phyloP scores from a whole-genome alignment of 2,797 vertebrate genomes.

The Sorex maritimensis region DNA sequence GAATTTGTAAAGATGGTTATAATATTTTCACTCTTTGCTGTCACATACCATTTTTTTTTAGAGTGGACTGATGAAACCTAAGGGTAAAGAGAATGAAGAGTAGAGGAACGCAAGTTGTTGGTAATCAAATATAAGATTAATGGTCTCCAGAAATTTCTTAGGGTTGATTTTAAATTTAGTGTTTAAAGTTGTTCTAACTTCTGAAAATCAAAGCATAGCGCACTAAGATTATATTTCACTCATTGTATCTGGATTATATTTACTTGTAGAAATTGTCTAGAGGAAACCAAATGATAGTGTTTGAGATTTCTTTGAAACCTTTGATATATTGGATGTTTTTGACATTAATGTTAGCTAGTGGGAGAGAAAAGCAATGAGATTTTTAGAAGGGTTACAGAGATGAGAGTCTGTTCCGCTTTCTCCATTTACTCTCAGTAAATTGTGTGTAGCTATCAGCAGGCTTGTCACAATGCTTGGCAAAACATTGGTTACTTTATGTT shows the following conservation, averaged over 20 bases:
- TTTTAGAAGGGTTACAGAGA: neutral
- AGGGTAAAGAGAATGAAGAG: neutral
- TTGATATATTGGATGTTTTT: slow-evolving; percentile 68
- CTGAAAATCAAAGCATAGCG: slow-evolving; percentile 42
- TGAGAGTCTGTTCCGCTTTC: slow-evolving; percentile 10
- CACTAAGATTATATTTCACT: slow-evolving; percentile 27
- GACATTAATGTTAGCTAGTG: slow-evolving; percentile 44
- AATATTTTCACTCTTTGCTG: neutral
- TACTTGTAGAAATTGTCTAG: slow-evolving; percentile 47
- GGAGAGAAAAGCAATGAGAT: slow-evolving; percentile 14
- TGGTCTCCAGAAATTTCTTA: slow-evolving; percentile 51
- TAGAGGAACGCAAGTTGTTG: neutral
- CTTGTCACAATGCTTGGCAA: slow-evolving; percentile 75
- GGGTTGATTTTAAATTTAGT: slow-evolving; percentile 32
- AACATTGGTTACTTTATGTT: slow-evolving; percentile 64
- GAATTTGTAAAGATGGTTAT: neutral
- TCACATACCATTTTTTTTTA: neutral
- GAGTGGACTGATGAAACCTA: neutral
- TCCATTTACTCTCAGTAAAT: slow-evolving; percentile 68
- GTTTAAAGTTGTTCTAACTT: slow-evolving; percentile 37
- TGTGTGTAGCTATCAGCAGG: slow-evolving; percentile 57
- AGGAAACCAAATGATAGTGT: slow-evolving; percentile 55
- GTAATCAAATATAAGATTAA: slow-evolving; percentile 22
- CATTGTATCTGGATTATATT: slow-evolving; percentile 53
- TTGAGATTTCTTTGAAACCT: slow-evolving; percentile 59